Conservation (phyloP, 2,888 invertebrate species). For the Ectemnius cavifrons region DNA sequence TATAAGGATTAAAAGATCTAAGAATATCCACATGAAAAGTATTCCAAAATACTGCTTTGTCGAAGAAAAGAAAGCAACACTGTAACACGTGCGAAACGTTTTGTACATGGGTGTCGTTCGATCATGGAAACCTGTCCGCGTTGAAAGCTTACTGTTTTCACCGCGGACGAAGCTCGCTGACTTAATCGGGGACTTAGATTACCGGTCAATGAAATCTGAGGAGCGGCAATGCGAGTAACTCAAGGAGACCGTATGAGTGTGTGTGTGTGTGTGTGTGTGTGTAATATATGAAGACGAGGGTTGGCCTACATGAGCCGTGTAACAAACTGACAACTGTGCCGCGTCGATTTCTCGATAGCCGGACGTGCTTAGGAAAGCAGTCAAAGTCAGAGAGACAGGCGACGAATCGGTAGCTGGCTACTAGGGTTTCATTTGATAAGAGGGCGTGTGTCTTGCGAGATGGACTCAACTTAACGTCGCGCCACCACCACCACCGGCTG, state of each 20-base stretch:
- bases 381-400: background rate
- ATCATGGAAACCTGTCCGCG: slow-evolving; percentile 34
- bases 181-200: slow-evolving; percentile 65
- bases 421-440: slow-evolving; percentile 20
- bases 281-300: background rate
- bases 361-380: slow-evolving; percentile 22
- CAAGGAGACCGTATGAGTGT: slow-evolving; percentile 27
- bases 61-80: too few species aligned
- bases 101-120: background rate
- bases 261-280: too few species aligned
- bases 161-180: slow-evolving; percentile 52
- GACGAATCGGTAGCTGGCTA: slow-evolving; percentile 14
- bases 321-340: slow-evolving; percentile 46
- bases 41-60: too few species aligned
- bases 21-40: too few species aligned
- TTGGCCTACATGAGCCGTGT: slow-evolving; percentile 52
- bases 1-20: too few species aligned
- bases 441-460: background rate
- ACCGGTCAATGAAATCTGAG: slow-evolving; percentile 60
- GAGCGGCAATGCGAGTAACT: slow-evolving; percentile 44
- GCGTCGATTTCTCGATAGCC: slow-evolving; percentile 59
- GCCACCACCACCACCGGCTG: background rate
- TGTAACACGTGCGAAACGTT: too few species aligned
- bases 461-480: background rate
- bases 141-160: slow-evolving; percentile 24